Evolutionary conservation across 2,113 vertebrate species (phyloP).

Genomic region (Strix uralensis): DNA sequence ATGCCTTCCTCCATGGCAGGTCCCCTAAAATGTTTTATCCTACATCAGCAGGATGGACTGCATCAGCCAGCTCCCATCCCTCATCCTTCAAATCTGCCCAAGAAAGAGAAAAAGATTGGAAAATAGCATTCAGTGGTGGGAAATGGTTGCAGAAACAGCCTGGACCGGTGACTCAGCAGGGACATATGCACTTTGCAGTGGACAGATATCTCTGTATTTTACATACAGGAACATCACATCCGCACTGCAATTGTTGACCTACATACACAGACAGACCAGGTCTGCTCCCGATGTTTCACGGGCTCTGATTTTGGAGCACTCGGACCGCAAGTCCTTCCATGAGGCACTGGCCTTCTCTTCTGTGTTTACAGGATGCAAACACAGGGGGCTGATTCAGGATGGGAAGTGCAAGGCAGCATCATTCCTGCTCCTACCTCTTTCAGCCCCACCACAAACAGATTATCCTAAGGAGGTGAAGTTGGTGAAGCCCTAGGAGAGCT

Average conservation of each 20-base stretch:
- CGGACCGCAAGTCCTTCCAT: background rate
- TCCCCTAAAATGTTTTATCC: background rate
- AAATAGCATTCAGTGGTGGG: background rate
- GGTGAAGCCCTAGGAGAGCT: background rate
- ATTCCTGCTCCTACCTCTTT: background rate
- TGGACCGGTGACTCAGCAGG: background rate
- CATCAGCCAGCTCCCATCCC: background rate
- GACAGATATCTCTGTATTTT: background rate
- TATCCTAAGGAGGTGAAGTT: background rate
- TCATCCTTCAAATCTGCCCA: background rate
- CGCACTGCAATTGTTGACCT: slow-evolving; percentile 15
- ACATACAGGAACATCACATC: background rate
- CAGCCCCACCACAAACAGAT: background rate
- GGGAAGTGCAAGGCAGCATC: background rate
- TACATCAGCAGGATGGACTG: background rate
- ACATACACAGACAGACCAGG: background rate
- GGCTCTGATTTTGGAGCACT: background rate
- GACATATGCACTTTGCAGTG: background rate
- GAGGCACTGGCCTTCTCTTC: background rate
- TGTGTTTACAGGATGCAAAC: background rate
- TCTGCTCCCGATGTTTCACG: background rate
- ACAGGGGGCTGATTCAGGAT: background rate
- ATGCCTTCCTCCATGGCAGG: background rate
- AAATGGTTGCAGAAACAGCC: background rate
- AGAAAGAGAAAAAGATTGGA: background rate